phyloP scores from a whole-genome alignment of 1,140 invertebrate genomes.

The Ectropis grisescens region DNA sequence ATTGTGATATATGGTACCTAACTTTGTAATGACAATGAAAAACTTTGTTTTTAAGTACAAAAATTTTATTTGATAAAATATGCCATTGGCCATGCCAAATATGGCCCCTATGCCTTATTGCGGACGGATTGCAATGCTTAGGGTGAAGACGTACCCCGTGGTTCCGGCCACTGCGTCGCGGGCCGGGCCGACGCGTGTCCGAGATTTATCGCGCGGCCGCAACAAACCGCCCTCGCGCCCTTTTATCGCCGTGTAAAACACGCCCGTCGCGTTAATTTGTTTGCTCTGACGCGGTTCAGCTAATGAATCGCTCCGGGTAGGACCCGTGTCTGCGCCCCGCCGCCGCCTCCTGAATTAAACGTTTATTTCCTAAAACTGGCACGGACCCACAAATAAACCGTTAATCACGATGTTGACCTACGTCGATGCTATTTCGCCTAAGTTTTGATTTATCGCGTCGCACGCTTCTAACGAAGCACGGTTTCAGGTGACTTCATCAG shows the following conservation, averaged over 20 bases:
- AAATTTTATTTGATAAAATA: too few relatives aligned
- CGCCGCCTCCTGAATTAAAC: slow-evolving; percentile 45
- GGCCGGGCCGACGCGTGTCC: slow-evolving; percentile 1
- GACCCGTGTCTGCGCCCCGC: slow-evolving; percentile 46
- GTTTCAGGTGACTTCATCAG: too few relatives aligned
- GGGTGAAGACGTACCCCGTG: too few relatives aligned
- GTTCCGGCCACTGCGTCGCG: too few relatives aligned
- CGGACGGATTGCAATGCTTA: too few relatives aligned
- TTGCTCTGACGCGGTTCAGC: slow-evolving; percentile 57
- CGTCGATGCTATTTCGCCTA: slow-evolving; percentile 5
- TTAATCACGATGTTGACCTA: slow-evolving; percentile 34
- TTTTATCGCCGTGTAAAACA: slow-evolving; percentile 62
- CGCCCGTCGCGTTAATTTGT: slow-evolving; percentile 64
- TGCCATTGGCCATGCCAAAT: too few relatives aligned
- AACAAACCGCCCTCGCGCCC: slow-evolving; percentile 57
- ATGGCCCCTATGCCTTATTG: too few relatives aligned
- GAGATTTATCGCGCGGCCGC: slow-evolving; percentile 51
- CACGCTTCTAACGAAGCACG: too few relatives aligned
- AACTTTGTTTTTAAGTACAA: too few relatives aligned
- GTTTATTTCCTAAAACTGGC: slow-evolving; percentile 51
- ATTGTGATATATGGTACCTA: too few relatives aligned
- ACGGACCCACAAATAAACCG: slow-evolving; percentile 46
- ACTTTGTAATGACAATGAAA: too few relatives aligned
- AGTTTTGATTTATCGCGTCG: slow-evolving; percentile 1
- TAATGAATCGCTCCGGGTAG: slow-evolving; percentile 61